Conservation (phyloP, 2,113 vertebrate species). For the western clawed frog (Xenopus tropicalis) region DNA sequence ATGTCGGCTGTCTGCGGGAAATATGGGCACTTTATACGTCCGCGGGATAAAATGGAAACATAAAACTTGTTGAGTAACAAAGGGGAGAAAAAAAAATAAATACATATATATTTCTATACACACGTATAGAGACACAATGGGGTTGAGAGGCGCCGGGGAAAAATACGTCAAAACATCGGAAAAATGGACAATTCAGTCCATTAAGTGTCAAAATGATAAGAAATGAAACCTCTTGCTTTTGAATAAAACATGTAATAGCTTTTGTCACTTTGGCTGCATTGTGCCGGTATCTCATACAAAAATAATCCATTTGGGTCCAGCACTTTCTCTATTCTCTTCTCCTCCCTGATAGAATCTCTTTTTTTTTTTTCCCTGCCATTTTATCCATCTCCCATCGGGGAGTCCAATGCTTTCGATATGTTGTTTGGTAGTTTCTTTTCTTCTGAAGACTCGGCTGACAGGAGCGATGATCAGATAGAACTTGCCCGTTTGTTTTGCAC, state of each 20-base stretch:
- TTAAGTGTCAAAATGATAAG: slow-evolving; percentile 1
- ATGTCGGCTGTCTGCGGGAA: too few relatives aligned
- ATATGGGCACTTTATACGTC: too few relatives aligned
- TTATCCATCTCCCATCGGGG: slow-evolving; percentile 7
- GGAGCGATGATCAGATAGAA: background rate
- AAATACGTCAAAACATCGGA: slow-evolving; percentile 25
- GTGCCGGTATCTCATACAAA: slow-evolving; percentile 9
- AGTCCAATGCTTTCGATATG: background rate
- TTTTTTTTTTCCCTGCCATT: background rate
- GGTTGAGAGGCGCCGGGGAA: background rate
- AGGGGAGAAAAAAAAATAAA: background rate
- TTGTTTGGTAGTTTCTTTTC: background rate
- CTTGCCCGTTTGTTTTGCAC: slow-evolving; percentile 2
- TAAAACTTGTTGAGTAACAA: background rate
- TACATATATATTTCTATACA: too few relatives aligned
- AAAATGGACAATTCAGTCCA: slow-evolving; percentile 7
- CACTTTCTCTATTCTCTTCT: slow-evolving; percentile 2
- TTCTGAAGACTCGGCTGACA: background rate
- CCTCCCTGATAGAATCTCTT: background rate
- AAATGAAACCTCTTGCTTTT: background rate
- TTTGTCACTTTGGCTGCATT: background rate
- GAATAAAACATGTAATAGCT: slow-evolving; percentile 20
- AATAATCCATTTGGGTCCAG: slow-evolving; percentile 2
- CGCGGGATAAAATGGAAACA: too few relatives aligned
- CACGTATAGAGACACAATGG: background rate